phyloP scores from a whole-genome alignment of 2,113 vertebrate genomes.

The Chlamydotis undulata region DNA sequence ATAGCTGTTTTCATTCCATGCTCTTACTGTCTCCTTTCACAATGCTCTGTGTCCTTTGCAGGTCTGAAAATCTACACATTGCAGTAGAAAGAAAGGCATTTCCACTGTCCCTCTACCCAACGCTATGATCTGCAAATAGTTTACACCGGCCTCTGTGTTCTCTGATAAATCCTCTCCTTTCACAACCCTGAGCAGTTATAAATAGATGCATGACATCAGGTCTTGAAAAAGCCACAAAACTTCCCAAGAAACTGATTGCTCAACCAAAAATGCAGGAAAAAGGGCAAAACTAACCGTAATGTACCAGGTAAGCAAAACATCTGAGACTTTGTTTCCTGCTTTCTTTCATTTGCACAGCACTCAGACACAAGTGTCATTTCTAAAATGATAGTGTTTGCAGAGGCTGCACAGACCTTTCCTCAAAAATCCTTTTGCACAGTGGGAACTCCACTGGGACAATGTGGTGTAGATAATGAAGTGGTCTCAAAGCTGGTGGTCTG shows the following conservation, averaged over 20 bases:
- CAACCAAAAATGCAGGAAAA: background rate
- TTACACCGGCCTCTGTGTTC: background rate
- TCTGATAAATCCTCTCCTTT: slow-evolving; percentile 8
- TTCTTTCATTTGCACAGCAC: background rate
- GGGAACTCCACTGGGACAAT: background rate
- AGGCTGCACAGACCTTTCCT: background rate
- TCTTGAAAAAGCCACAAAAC: slow-evolving; percentile 3
- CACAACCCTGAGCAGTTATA: slow-evolving; percentile 18
- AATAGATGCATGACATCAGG: background rate
- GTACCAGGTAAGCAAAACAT: background rate
- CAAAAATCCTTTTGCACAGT: background rate
- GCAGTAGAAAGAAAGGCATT: background rate
- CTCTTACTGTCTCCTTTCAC: background rate
- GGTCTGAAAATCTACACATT: background rate
- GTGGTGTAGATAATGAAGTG: background rate
- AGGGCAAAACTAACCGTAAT: background rate
- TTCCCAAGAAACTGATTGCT: background rate
- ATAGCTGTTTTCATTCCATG: background rate
- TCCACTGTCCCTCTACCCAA: background rate
- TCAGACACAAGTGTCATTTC: background rate
- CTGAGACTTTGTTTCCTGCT: background rate
- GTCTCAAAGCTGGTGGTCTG: background rate
- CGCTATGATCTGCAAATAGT: background rate
- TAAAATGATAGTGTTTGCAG: background rate
- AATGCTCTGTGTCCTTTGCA: background rate